phyloP scores from a whole-genome alignment of 1,140 invertebrate species.

The Papilio xuthus region DNA sequence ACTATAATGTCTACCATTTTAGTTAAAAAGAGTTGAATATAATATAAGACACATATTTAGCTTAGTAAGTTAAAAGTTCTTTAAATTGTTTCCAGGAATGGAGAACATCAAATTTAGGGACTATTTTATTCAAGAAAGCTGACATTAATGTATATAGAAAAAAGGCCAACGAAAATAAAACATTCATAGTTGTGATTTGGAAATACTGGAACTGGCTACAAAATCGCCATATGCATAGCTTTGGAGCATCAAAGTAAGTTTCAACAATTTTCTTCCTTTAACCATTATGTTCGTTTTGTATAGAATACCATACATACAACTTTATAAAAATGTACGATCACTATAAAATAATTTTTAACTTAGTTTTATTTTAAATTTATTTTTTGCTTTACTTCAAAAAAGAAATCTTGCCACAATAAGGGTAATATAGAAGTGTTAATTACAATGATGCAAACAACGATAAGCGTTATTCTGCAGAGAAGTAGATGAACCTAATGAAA shows the following conservation, averaged over 20 bases:
- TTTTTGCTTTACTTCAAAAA: no score
- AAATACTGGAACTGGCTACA: constrained; percentile 63
- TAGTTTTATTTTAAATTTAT: no score
- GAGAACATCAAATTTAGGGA: constrained; percentile 60
- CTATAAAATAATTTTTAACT: no score
- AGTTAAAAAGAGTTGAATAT: background rate
- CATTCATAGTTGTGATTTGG: constrained; percentile 64
- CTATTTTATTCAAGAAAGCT: constrained; percentile 58
- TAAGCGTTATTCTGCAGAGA: no score
- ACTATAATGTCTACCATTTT: background rate
- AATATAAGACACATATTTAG: background rate
- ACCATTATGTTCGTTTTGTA: no score
- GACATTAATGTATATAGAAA: constrained; percentile 19
- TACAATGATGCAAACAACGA: no score
- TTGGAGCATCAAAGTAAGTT: constrained; percentile 51
- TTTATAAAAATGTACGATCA: no score
- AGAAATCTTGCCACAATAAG: no score
- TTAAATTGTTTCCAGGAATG: constrained; percentile 53
- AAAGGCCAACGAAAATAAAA: constrained; percentile 43
- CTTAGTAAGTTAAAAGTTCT: background rate
- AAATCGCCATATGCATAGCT: constrained; percentile 55
- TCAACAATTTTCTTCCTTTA: background rate
- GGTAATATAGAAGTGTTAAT: no score
- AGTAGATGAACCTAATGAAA: no score
- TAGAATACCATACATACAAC: no score